These are phyloP conservation scores for Muraenolepis orangiensis DNA, from an alignment of 2,797 vertebrate species.

Conservation along the genomic window DNA sequence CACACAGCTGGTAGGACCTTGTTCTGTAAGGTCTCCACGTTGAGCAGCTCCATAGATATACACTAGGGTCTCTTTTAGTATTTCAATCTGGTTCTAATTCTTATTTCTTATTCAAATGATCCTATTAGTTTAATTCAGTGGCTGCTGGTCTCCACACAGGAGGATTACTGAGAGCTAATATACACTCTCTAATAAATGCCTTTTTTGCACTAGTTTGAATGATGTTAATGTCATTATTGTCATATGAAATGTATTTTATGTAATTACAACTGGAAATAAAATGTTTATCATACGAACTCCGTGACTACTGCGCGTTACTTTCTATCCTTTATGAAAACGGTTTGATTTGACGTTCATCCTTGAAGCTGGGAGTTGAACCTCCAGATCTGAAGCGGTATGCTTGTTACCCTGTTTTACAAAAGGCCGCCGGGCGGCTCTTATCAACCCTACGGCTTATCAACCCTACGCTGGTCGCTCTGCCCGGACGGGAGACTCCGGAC, in stretches of 20 bases:
- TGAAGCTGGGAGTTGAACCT: neutral
- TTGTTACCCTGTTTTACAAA: neutral
- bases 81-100: neutral
- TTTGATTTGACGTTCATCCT: neutral
- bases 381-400: neutral
- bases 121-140: neutral
- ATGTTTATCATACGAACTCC: neutral
- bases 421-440: neutral
- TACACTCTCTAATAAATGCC: neutral
- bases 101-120: neutral
- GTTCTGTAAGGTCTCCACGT: neutral
- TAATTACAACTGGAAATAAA: neutral
- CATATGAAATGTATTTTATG: neutral
- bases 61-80: neutral
- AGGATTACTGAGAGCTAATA: neutral
- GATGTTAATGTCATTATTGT: neutral
- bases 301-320: neutral
- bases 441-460: neutral
- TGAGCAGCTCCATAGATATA: no score
- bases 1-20: neutral
- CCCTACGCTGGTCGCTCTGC: neutral
- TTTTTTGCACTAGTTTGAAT: constrained; percentile 1
- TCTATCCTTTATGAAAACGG: neutral
- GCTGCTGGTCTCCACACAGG: neutral
- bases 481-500: neutral